Conservation (phyloP, 1,140 invertebrate genomes). For the Macrobrachium rosenbergii region DNA sequence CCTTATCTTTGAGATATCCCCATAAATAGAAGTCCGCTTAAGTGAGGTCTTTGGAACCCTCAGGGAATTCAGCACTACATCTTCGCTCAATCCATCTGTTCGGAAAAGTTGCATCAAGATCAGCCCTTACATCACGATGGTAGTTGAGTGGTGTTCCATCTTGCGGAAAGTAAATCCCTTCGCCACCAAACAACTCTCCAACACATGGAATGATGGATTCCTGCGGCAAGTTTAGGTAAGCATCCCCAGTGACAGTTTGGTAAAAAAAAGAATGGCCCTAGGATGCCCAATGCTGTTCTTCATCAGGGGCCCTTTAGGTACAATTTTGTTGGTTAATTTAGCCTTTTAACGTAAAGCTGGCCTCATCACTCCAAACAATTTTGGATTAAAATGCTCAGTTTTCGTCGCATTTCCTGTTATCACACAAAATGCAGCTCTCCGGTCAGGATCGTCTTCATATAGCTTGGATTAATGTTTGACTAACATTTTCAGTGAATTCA, state of each 20-base stretch:
- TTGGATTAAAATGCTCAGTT: too few species aligned
- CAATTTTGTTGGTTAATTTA: too few species aligned
- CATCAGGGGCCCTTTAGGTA: too few species aligned
- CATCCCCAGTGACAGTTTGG: slow-evolving; percentile 47
- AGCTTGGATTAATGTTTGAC: too few species aligned
- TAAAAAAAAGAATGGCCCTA: slow-evolving; percentile 63
- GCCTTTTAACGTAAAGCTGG: too few species aligned
- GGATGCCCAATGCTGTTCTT: too few species aligned
- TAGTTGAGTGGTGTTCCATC: slow-evolving; percentile 56
- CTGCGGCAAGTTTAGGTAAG: slow-evolving; percentile 56
- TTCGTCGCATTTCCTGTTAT: too few species aligned
- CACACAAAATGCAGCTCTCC: too few species aligned
- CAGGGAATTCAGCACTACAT: slow-evolving; percentile 32
- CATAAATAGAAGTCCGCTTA: slow-evolving; percentile 9
- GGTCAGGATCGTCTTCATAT: too few species aligned
- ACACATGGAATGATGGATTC: slow-evolving; percentile 45
- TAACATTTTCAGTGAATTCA: slow-evolving; percentile 54
- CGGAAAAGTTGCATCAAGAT: slow-evolving; percentile 46
- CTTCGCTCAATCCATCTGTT: slow-evolving; percentile 55
- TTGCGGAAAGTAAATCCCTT: slow-evolving; percentile 28
- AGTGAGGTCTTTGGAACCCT: slow-evolving; percentile 10
- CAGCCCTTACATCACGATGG: slow-evolving; percentile 52
- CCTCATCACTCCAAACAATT: too few species aligned
- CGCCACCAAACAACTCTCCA: slow-evolving; percentile 21
- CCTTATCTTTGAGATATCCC: slow-evolving; percentile 1